Evolutionary conservation across 2,797 vertebrate species (phyloP), one percentile per base, ranked within the genome.

Genomic region (Bothrops alternatus): DNA sequence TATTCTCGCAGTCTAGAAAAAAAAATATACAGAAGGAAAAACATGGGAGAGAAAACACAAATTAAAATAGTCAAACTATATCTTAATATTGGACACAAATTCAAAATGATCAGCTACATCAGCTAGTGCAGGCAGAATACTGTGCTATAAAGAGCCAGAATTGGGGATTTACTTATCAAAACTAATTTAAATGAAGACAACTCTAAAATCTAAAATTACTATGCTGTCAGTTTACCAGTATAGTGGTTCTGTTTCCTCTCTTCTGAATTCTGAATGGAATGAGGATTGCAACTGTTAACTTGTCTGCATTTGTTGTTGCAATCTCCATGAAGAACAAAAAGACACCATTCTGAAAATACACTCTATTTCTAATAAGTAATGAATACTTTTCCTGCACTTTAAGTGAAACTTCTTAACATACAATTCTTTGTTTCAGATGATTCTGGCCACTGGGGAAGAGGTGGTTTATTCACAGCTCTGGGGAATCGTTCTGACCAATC

Each of bases 401-500:
- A 23, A 86, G 10, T 26, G 90, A 90, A 11, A 26, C 90, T 3
- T 63, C 78, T 86, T 37, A 47, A 94, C 8, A 87, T 93, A 58
- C 93, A 53, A 90, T 92, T 95, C 96, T 87, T 96, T 90, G 73
- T 94, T 93, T 91, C 82, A 99, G 99, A 99, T 97, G 98, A 99
- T 95, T 99, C 98, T 0, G 99, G 99, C 85, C 94, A 61, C 28
- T 99, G 99, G 99, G 99, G 99, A 87, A 97, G 97, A 91, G 99
- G 99, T 55, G 99, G 99, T 90, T 96, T 99, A 91, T 99, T 99
- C 94, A 98, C 98, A 16, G 99, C 99, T 86, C 97, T 99, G 91
- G 98, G 98, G 94, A 92, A 97, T 92, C 97, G 98, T 93, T 99
- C 99, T 13, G 97, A 98, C 93, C 98, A 99, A 95, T 98, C 98